Conservation (phyloP, 2,888 invertebrate genomes). For the Drosophila incognita region DNA sequence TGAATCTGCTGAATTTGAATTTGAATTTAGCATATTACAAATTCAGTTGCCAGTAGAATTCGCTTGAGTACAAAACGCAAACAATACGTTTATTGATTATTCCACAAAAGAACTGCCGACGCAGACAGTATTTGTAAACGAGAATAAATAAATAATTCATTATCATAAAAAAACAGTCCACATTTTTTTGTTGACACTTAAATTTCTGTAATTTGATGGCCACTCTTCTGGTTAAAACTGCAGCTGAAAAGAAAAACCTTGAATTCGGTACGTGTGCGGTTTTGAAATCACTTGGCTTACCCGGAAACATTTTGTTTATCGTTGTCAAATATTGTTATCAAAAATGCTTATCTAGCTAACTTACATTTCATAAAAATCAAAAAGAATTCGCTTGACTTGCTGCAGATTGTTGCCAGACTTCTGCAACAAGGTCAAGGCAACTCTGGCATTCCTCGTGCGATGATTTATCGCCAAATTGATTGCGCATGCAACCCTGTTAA, state of each 20-base stretch:
- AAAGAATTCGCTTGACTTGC: neutral
- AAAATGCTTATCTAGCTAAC: neutral
- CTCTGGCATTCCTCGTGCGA: neutral
- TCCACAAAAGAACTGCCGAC: constrained; percentile 1
- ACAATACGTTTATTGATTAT: neutral
- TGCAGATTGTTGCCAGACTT: constrained; percentile 11
- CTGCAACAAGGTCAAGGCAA: neutral
- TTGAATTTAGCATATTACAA: constrained; percentile 3
- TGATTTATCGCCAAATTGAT: constrained; percentile 1
- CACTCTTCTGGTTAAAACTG: neutral
- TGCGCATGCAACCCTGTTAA: constrained; percentile 16
- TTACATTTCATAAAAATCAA: neutral
- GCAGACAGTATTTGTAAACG: neutral
- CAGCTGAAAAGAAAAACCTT: constrained; percentile 3
- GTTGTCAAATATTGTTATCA: neutral
- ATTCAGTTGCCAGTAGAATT: neutral
- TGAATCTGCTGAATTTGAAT: neutral
- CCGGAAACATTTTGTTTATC: constrained; percentile 1
- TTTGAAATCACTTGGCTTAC: neutral
- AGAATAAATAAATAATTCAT: constrained; percentile 4
- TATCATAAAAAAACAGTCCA: neutral
- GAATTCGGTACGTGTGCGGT: neutral
- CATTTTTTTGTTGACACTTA: constrained; percentile 1
- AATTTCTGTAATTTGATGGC: neutral
- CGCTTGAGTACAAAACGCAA: constrained; percentile 12